Conservation (phyloP, 2,797 vertebrate species). For the Bryconaethiops microstoma region DNA sequence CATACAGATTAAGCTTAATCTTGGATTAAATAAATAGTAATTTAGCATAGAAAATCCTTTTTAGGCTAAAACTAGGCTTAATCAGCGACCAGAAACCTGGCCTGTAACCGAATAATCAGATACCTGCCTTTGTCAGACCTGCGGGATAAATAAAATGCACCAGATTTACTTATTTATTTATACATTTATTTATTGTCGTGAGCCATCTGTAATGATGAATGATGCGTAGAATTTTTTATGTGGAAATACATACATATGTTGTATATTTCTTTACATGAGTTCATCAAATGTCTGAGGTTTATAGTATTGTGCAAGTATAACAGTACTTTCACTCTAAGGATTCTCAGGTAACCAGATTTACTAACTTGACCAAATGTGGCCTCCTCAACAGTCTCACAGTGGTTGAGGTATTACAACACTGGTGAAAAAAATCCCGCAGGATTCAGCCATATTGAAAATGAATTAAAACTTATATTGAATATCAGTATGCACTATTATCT, state of each 20-base stretch:
- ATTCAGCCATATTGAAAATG: background rate
- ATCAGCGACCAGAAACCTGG: background rate
- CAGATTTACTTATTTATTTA: too few species aligned
- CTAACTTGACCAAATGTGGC: background rate
- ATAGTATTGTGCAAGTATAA: background rate
- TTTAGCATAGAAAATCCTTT: conserved; percentile 17
- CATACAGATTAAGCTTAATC: conserved; percentile 25
- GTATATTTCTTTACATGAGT: background rate
- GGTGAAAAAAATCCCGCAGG: background rate
- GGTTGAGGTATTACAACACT: conserved; percentile 14
- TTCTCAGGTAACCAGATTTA: background rate
- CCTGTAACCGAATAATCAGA: background rate
- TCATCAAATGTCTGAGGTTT: background rate
- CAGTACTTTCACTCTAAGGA: background rate
- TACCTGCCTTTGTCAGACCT: background rate
- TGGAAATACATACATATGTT: background rate
- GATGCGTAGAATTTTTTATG: background rate
- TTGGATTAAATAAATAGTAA: conserved; percentile 30
- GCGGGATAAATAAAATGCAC: background rate
- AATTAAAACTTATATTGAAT: conserved; percentile 10
- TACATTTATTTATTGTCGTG: too few species aligned
- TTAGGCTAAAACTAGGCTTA: conserved; percentile 2
- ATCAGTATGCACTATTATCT: conserved; percentile 18
- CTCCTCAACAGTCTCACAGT: conserved; percentile 6
- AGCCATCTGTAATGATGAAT: background rate